Conservation (phyloP, 1,140 invertebrate genomes). For the Hormaphis cornu region DNA sequence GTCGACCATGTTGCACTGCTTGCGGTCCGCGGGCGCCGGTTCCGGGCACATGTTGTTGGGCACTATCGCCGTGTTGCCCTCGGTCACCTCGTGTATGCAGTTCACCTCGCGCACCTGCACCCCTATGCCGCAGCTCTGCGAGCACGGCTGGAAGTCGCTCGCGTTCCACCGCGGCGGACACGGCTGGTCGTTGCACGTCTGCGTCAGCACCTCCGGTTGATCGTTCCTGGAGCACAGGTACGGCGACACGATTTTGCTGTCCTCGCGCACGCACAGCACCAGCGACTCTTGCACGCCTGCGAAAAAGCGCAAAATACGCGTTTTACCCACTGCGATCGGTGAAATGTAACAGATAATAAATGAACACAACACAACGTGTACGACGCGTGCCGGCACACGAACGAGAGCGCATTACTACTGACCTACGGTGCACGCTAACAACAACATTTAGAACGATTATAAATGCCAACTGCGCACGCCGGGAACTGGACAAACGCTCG, state of each 20-base stretch:
- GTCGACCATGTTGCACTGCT: constrained; percentile 84
- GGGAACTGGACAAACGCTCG: too few species aligned
- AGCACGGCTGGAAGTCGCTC: constrained; percentile 64
- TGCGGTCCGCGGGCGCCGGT: constrained; percentile 69
- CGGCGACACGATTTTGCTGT: constrained; percentile 70
- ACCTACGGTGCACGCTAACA: too few species aligned
- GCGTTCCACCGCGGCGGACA: constrained; percentile 85
- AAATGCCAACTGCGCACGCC: too few species aligned
- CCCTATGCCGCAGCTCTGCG: constrained; percentile 57
- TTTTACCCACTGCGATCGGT: too few species aligned
- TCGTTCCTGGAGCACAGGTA: constrained; percentile 66
- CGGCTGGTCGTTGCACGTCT: constrained; percentile 86
- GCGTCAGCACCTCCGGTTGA: constrained; percentile 77
- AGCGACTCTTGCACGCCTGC: constrained; percentile 73
- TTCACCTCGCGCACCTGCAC: constrained; percentile 76
- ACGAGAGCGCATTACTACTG: too few species aligned
- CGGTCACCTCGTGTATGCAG: constrained; percentile 86
- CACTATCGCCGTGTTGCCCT: constrained; percentile 77
- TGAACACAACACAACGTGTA: too few species aligned
- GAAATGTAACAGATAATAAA: too few species aligned
- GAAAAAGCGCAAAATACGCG: constrained; percentile 30
- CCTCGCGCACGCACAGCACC: constrained; percentile 79
- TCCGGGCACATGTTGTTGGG: constrained; percentile 83
- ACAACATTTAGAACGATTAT: too few species aligned
- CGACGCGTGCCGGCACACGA: too few species aligned